Conservation (phyloP, 2,888 invertebrate species). For the Agrotis clavis region DNA sequence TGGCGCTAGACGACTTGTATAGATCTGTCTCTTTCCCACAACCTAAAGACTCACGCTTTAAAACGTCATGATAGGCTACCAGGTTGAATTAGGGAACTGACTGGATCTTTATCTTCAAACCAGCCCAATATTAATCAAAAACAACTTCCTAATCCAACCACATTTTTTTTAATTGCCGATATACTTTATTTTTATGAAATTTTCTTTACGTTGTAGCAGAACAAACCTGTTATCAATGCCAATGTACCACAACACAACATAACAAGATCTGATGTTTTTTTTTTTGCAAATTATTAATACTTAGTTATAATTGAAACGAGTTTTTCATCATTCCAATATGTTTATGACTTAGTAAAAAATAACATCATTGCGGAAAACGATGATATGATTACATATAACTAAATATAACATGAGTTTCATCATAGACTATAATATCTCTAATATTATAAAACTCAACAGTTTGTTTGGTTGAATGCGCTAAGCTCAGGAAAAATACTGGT, state of each 20-base stretch:
- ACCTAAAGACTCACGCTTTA: too few species aligned
- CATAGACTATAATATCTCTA: neutral
- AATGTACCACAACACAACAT: slow-evolving; percentile 29
- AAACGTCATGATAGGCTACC: too few species aligned
- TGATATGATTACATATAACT: slow-evolving; percentile 28
- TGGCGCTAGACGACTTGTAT: too few species aligned
- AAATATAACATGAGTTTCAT: slow-evolving; percentile 31
- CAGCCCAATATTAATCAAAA: neutral
- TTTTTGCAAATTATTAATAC: slow-evolving; percentile 19
- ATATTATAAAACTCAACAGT: too few species aligned
- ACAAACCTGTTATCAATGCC: slow-evolving; percentile 33
- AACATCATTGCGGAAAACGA: slow-evolving; percentile 45
- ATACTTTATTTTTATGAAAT: neutral
- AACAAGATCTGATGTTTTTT: slow-evolving; percentile 39
- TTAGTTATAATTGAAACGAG: slow-evolving; percentile 48
- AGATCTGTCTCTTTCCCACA: too few species aligned
- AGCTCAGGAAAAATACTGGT: too few species aligned
- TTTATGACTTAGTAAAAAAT: slow-evolving; percentile 30
- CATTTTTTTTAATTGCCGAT: neutral
- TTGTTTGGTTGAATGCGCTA: too few species aligned
- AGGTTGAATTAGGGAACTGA: neutral
- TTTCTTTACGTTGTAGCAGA: neutral
- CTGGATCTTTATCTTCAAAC: neutral
- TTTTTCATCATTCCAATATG: slow-evolving; percentile 38
- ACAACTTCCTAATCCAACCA: neutral